Evolutionary conservation across 1,140 invertebrate genomes (phyloP).

Genomic region (Nautilus pompilius): DNA sequence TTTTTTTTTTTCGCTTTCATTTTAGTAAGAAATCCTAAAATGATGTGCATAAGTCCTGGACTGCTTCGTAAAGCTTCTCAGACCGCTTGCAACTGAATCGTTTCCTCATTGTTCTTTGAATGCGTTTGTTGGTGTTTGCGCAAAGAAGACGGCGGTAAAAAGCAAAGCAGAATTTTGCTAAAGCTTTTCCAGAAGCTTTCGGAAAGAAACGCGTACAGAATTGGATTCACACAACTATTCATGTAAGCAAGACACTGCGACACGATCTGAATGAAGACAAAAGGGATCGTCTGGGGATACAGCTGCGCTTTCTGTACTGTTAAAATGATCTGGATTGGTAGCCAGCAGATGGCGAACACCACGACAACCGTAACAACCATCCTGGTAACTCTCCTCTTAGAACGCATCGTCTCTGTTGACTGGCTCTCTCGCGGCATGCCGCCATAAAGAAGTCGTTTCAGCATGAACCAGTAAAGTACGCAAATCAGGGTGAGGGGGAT

Average conservation of each 20-base stretch:
- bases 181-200: slow-evolving; percentile 85
- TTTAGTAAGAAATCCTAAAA: too few relatives aligned
- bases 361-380: slow-evolving; percentile 92
- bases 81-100: too few relatives aligned
- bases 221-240: slow-evolving; percentile 92
- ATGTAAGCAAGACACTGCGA: slow-evolving; percentile 89
- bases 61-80: too few relatives aligned
- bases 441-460: slow-evolving; percentile 66
- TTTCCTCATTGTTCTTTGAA: too few relatives aligned
- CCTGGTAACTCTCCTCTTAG: slow-evolving; percentile 85
- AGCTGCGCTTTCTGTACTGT: slow-evolving; percentile 52
- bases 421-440: slow-evolving; percentile 64
- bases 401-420: slow-evolving; percentile 70
- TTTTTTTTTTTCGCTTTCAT: too few relatives aligned
- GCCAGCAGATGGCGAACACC: slow-evolving; percentile 94
- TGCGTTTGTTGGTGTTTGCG: slow-evolving; percentile 42
- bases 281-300: slow-evolving; percentile 50
- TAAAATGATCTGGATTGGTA: slow-evolving; percentile 77
- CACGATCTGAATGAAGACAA: slow-evolving; percentile 75
- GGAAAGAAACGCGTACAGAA: slow-evolving; percentile 90
- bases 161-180: slow-evolving; percentile 62
- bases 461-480: slow-evolving; percentile 86
- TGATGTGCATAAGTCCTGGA: too few relatives aligned
- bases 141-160: slow-evolving; percentile 16
- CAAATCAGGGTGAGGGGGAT: slow-evolving; percentile 69